Base-by-base conservation (phyloP, 2,888 invertebrate genomes). In the Cyclophora albipunctata region DNA sequence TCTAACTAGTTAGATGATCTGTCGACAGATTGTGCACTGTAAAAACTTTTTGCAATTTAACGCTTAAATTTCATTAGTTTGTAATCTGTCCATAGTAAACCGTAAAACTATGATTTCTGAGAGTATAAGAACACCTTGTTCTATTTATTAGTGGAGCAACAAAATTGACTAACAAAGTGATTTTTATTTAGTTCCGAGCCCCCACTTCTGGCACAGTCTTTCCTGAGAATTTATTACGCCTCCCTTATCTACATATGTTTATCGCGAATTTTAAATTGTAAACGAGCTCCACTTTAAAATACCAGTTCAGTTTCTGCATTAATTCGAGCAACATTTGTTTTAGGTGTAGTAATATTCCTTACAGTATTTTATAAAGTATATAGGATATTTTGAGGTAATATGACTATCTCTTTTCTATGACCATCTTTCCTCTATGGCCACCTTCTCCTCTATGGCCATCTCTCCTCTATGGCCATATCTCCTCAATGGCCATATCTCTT, bases 211-310 rank as follows among this genome's bases (percentile, higher is more conserved):
- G 63, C 60, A 66, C 67, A 65, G 69, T 66, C 67, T 66, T 54
- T 66, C 69, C 69, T 63, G 64, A 66, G 71, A 77, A 84, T 84
- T 81, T 82, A 84, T 83, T 82, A 77, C 70, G 65, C 73, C 72
- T 59, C 66, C 64, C 75, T 69, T 79, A 83, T 84, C 81, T 84
- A 78, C 82, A 81, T 81, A 79, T 82, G 81, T 84, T 82, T 84
- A 84, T 84, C 78, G 73, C 66, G 65, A 77, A 81, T 82, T 84
- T 84, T 80, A 84, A 84, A 84, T 84, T 84, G 82, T 82, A 82
- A 84, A 82, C 81, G 78, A 78, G 78, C 73, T 70, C 68, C 60
- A 72, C 72, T 77, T 73, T 70, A 71, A 70, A 73, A 74, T 69
- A 73, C 71, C 73, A 64, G 68, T 66, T 66, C 66, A 67, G 71